Percentiles rank a stretch among this genome's conserved stretches.
phyloP scores from a whole-genome alignment of 2,888 invertebrate genomes.

The Drosophila robusta region DNA sequence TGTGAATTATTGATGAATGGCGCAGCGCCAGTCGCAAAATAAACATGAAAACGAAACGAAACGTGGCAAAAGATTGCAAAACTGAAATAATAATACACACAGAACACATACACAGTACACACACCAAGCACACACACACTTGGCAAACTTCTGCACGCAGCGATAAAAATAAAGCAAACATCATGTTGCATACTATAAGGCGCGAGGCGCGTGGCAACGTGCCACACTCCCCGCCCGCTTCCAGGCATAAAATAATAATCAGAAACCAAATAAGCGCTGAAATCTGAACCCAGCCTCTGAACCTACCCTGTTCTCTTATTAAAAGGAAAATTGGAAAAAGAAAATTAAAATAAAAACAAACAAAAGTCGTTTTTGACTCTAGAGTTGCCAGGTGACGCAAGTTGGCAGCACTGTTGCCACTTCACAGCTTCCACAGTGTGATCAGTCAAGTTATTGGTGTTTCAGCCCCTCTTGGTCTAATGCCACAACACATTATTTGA shows the following conservation, averaged over 20 bases:
- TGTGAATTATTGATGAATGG: slow-evolving; percentile 81
- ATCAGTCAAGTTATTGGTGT: slow-evolving; percentile 5
- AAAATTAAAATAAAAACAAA: slow-evolving; percentile 13
- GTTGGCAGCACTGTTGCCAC: background rate
- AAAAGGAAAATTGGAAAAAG: slow-evolving; percentile 70
- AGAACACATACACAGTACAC: slow-evolving; percentile 40
- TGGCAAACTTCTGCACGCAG: slow-evolving; percentile 43
- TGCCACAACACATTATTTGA: slow-evolving; percentile 35
- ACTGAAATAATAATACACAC: slow-evolving; percentile 67
- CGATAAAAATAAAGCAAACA: slow-evolving; percentile 73
- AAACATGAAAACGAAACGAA: slow-evolving; percentile 53
- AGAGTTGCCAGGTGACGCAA: slow-evolving; percentile 43
- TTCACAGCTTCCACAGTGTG: slow-evolving; percentile 28
- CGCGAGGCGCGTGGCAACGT: slow-evolving; percentile 64
- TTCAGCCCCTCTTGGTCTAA: slow-evolving; percentile 10
- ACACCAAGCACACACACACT: slow-evolving; percentile 15
- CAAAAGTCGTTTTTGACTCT: slow-evolving; percentile 50
- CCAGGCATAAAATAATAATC: slow-evolving; percentile 79
- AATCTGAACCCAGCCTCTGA: slow-evolving; percentile 59
- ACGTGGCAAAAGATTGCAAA: slow-evolving; percentile 70
- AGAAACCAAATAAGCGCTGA: slow-evolving; percentile 78
- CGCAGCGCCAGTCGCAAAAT: slow-evolving; percentile 53
- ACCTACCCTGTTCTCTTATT: slow-evolving; percentile 55
- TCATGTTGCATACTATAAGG: slow-evolving; percentile 74
- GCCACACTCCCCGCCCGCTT: slow-evolving; percentile 12